A percentile compares a stretch with the other conserved stretches of the same genome.
Conservation (phyloP, 1,140 invertebrate species). For the Aradophagus sp. region DNA sequence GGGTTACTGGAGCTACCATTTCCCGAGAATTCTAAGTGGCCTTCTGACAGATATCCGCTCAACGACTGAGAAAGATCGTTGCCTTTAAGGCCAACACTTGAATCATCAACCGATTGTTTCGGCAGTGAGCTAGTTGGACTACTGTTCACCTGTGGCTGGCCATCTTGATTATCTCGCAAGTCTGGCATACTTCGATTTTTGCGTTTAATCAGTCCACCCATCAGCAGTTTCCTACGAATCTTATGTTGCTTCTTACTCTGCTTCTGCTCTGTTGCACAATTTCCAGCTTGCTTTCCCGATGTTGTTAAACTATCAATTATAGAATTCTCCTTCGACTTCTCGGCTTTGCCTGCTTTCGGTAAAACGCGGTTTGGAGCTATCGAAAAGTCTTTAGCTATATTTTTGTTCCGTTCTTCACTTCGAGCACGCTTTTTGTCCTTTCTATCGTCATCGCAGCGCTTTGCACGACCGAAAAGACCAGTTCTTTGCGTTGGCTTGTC, state of each 20-base stretch:
- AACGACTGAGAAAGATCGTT: slow-evolving; percentile 77
- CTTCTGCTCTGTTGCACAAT: slow-evolving; percentile 77
- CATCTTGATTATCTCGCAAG: slow-evolving; percentile 83
- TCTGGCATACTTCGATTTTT: slow-evolving; percentile 95
- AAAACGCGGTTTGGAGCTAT: slow-evolving; percentile 77
- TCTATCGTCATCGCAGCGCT: slow-evolving; percentile 82
- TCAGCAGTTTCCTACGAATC: slow-evolving; percentile 88
- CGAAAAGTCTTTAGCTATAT: slow-evolving; percentile 80
- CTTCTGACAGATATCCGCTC: slow-evolving; percentile 90
- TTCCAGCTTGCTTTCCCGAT: slow-evolving; percentile 37
- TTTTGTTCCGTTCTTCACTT: slow-evolving; percentile 87
- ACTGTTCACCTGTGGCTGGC: slow-evolving; percentile 55
- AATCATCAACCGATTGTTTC: slow-evolving; percentile 83
- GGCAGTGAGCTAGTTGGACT: slow-evolving; percentile 73
- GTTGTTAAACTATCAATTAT: slow-evolving; percentile 63
- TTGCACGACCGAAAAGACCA: slow-evolving; percentile 79
- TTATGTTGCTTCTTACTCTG: slow-evolving; percentile 92
- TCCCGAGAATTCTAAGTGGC: slow-evolving; percentile 86
- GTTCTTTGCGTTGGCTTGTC: slow-evolving; percentile 81
- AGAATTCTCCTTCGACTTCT: slow-evolving; percentile 77
- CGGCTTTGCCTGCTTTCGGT: slow-evolving; percentile 76
- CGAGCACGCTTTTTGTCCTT: slow-evolving; percentile 85
- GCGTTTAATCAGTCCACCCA: slow-evolving; percentile 90
- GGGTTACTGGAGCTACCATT: slow-evolving; percentile 80
- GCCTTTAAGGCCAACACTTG: slow-evolving; percentile 80